A percentile compares a stretch with the other conserved stretches of the same genome.
phyloP scores from a whole-genome alignment of 64 coral and sea anemone genomes.

The Montipora sp. region DNA sequence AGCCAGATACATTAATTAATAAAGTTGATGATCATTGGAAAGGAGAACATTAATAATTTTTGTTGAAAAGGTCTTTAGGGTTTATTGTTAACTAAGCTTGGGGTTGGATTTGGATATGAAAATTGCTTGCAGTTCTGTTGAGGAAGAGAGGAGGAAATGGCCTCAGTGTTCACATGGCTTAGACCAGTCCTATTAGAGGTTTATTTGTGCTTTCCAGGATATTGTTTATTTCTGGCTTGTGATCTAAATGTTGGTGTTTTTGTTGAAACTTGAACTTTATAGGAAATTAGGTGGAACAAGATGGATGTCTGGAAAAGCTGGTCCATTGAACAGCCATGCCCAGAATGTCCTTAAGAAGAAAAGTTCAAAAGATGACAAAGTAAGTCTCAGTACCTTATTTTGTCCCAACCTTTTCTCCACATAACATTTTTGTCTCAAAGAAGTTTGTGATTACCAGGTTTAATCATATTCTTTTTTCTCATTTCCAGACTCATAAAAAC shows the following conservation, averaged over 20 bases:
- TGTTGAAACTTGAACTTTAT: not conserved
- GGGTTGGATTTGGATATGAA: no score
- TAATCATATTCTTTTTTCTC: not conserved
- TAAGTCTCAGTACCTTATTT: not conserved
- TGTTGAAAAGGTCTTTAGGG: no score
- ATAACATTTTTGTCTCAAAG: not conserved
- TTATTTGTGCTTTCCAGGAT: no score
- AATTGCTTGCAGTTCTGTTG: no score
- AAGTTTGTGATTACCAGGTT: not conserved
- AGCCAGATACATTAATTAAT: no score
- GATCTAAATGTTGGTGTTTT: not conserved
- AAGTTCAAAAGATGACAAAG: conserved; percentile 65
- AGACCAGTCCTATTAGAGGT: no score
- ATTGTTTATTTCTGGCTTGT: no score
- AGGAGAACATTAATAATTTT: no score
- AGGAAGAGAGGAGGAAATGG: no score
- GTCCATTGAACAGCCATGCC: conserved; percentile 27
- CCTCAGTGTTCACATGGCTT: no score
- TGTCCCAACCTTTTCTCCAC: not conserved
- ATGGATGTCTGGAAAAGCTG: conserved; percentile 83
- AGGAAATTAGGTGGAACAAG: conserved; percentile 85
- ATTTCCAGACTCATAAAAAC: conserved; percentile 75
- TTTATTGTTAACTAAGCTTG: no score
- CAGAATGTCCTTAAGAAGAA: conserved; percentile 81
- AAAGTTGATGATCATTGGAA: no score